Evolutionary conservation across 2,113 vertebrate species (phyloP).

Genomic region (Meriones unguiculatus): DNA sequence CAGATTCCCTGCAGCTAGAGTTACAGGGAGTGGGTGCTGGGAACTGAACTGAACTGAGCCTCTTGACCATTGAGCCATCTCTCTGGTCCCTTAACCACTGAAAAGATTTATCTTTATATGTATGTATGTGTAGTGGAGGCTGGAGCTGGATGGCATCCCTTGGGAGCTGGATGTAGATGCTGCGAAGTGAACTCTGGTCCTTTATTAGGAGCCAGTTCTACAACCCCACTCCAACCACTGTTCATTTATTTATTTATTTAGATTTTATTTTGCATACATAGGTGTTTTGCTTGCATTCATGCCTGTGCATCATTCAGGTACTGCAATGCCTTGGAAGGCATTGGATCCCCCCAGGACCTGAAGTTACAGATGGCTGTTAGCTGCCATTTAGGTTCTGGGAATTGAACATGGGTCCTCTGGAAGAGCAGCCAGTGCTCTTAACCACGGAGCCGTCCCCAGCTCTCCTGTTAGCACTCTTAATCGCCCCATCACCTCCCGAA

Average conservation of each 20-base stretch:
- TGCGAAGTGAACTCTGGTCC: not conserved
- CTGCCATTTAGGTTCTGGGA: not conserved
- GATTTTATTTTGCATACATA: not conserved
- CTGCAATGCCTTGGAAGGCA: not conserved
- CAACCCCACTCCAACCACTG: not conserved
- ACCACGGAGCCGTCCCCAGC: not conserved
- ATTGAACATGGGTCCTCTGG: not conserved
- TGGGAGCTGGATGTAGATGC: not conserved
- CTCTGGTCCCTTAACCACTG: not conserved
- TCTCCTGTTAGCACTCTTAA: not conserved
- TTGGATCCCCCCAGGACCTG: not conserved
- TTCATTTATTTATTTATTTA: not conserved
- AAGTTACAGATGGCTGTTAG: not conserved
- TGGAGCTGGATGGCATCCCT: not conserved
- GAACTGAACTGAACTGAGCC: not conserved
- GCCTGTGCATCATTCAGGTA: not conserved
- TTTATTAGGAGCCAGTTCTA: not conserved
- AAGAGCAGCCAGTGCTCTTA: not conserved
- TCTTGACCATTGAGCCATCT: not conserved
- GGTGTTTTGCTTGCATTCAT: not conserved
- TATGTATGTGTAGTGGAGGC: not conserved
- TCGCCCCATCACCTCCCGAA: not conserved
- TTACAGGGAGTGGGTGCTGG: not conserved
- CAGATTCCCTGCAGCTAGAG: not conserved
- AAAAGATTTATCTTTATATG: not conserved